A percentile compares a stretch with the other conserved stretches of the same genome.
These are phyloP conservation scores for Steinernema feltiae DNA, from an alignment of 1,140 invertebrate species.

Conservation along the genomic window DNA sequence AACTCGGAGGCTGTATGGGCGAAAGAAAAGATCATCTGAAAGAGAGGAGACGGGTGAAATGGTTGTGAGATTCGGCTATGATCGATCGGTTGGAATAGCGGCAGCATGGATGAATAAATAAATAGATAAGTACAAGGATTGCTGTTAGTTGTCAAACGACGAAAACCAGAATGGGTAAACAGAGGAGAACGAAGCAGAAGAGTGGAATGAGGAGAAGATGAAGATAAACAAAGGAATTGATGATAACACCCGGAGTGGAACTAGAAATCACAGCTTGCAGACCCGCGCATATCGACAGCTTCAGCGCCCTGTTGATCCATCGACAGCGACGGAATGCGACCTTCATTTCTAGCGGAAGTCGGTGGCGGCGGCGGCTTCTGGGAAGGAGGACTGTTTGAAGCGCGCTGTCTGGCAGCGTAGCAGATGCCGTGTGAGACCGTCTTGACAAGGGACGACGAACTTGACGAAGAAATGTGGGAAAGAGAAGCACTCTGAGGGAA, in stretches of 20 bases:
- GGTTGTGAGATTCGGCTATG: neutral
- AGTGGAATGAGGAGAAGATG: conserved; percentile 13
- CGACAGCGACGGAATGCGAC: neutral
- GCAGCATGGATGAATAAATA: neutral
- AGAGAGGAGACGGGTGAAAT: neutral
- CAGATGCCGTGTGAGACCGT: neutral
- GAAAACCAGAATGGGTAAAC: neutral
- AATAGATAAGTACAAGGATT: neutral
- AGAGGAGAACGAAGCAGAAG: neutral
- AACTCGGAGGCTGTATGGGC: neutral
- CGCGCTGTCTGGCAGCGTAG: neutral
- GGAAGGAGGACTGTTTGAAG: neutral
- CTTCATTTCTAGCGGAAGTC: neutral
- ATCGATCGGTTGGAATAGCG: neutral
- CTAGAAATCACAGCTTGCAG: conserved; percentile 21
- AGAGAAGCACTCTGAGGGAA: neutral
- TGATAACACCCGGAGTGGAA: neutral
- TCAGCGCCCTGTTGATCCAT: neutral
- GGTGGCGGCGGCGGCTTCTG: neutral
- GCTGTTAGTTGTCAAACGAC: neutral
- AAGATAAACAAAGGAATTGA: conserved; percentile 8
- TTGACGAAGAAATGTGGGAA: conserved; percentile 12
- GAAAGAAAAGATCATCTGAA: neutral
- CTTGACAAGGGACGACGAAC: conserved; percentile 7
- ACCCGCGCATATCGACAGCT: conserved; percentile 12